phyloP scores from a whole-genome alignment of 2,888 invertebrate genomes.

The Rhodophaea formosa region DNA sequence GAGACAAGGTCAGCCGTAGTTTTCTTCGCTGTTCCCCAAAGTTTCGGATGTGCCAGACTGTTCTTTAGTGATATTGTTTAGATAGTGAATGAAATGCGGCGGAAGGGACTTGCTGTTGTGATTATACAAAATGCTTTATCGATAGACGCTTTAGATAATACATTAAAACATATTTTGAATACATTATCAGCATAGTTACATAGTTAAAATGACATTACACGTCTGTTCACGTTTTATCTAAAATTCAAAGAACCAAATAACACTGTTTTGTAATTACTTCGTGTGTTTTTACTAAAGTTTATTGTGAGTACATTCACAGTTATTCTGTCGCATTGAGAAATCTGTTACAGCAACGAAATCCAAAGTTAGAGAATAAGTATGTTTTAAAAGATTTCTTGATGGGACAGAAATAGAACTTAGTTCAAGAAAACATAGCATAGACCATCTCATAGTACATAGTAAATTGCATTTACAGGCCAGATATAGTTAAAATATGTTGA shows the following conservation, averaged over 20 bases:
- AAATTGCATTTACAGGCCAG: constrained; percentile 38
- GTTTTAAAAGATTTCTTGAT: constrained; percentile 41
- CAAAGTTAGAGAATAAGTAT: constrained; percentile 25
- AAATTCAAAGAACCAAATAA: constrained; percentile 59
- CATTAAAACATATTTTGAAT: constrained; percentile 72
- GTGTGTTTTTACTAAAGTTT: constrained; percentile 55
- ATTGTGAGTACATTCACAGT: constrained; percentile 41
- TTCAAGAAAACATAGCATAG: constrained; percentile 28
- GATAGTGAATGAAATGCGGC: constrained; percentile 71
- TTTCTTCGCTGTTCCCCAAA: constrained; percentile 74
- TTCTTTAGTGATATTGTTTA: constrained; percentile 74
- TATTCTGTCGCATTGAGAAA: constrained; percentile 34
- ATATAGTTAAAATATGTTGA: constrained; percentile 30
- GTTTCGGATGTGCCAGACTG: constrained; percentile 79
- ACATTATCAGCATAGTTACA: constrained; percentile 60
- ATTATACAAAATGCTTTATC: constrained; percentile 78
- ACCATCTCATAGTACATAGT: constrained; percentile 35
- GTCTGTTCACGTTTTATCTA: constrained; percentile 58
- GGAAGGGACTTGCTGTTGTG: constrained; percentile 72
- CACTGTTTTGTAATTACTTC: constrained; percentile 53
- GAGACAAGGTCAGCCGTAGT: constrained; percentile 76
- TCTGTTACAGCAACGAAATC: constrained; percentile 39
- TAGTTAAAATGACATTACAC: constrained; percentile 46
- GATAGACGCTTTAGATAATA: constrained; percentile 76
- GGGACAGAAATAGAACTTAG: constrained; percentile 33